These are phyloP conservation scores for Machimus atricapillus DNA, from an alignment of 2,888 invertebrate species.

Conservation along the genomic window DNA sequence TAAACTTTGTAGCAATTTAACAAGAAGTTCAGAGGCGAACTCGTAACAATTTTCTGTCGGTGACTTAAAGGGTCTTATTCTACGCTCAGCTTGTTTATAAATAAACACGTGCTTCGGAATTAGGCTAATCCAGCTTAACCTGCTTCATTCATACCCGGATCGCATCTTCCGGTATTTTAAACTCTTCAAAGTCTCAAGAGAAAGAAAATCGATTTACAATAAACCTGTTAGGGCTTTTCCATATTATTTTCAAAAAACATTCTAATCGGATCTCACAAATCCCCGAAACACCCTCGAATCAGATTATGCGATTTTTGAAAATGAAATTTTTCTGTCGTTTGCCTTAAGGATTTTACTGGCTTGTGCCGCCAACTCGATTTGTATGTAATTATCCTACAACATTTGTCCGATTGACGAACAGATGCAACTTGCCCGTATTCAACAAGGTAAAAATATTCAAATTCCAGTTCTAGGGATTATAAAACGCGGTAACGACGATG, in stretches of 20 bases:
- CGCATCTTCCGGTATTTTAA: neutral
- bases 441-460: neutral
- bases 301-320: neutral
- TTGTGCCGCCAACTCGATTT: neutral
- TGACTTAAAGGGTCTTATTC: neutral
- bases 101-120: neutral
- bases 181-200: neutral
- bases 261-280: conserved; percentile 16
- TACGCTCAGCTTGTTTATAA: neutral
- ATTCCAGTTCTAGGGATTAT: conserved; percentile 12
- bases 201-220: neutral
- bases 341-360: neutral
- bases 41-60: neutral
- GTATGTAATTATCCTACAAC: neutral
- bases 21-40: too few relatives aligned
- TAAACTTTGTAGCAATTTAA: too few relatives aligned
- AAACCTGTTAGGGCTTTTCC: conserved; percentile 14
- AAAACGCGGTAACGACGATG: neutral
- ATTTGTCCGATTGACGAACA: neutral
- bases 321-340: neutral
- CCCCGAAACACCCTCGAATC: neutral
- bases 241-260: neutral
- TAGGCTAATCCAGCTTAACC: neutral
- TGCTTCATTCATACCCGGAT: neutral
- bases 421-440: neutral